Evolutionary conservation across 1,140 invertebrate genomes (phyloP), one percentile per base, ranked within the genome.

Genomic region (Panulirus ornatus): DNA sequence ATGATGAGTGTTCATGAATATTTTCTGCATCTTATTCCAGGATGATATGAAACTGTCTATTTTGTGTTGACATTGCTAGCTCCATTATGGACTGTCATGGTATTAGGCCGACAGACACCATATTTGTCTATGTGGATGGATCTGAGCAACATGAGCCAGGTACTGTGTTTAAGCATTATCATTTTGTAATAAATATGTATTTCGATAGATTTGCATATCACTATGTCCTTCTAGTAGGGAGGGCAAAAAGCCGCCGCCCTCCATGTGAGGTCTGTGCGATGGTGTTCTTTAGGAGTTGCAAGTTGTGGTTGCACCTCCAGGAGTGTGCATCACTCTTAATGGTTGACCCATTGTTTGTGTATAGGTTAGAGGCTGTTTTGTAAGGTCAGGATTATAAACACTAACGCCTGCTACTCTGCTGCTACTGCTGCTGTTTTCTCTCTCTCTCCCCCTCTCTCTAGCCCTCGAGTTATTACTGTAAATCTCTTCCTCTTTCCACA

Each of bases 101-200:
- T 83, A 91, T 54, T 82, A 87, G 84, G 71, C 90, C 78, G 42
- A 79, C 84, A 86, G 84, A 87, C 90, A 79, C 71, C 82, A 86
- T 86, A 91, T 86, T 88, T 91, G 89, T 91, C 90, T 83, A 86
- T 91, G 90, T 91, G 90, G 78, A 86, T 91, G 84, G 90, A 91
- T 91, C 90, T 91, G 79, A 91, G 76, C 88, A 89, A 86, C 88
- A 90, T 90, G 84, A 86, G 83, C 90, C 90, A 91, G 84, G 88
- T 92, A 92, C 84, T 90, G 91, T 92, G 91, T 92, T 92, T 92
- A 91, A 92, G 88, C 88, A 92, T 92, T 92, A 92, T 92, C 91
- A 92, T 91, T 92, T 92, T 92, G 91, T 92, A 92, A 92, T 92
- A 92, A 92, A 92, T 92, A 91, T 92, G 91, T 92, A 92, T 92